Percentiles rank a stretch among this genome's conserved stretches.
These are phyloP conservation scores for Zygaena filipendulae DNA, from an alignment of 2,888 invertebrate genomes.

Conservation along the genomic window DNA sequence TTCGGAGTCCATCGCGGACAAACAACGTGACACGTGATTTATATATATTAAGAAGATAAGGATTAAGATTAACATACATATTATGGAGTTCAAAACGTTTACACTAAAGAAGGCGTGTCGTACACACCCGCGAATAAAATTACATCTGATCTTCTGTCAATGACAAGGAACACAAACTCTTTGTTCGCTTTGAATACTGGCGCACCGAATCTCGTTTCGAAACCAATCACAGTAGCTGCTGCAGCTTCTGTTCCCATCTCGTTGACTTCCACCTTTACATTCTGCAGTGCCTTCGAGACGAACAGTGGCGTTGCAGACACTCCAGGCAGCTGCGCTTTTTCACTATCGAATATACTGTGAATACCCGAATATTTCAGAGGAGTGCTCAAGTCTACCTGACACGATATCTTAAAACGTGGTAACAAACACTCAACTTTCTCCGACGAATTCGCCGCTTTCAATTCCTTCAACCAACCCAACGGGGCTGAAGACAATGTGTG, in stretches of 20 bases:
- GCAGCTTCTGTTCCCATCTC: conserved; percentile 80
- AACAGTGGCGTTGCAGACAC: conserved; percentile 66
- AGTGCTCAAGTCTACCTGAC: conserved; percentile 50
- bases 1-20: too few relatives aligned
- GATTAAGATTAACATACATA: too few relatives aligned
- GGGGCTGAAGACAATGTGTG: conserved; percentile 55
- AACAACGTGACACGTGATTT: too few relatives aligned
- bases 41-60: too few relatives aligned
- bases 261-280: conserved; percentile 76
- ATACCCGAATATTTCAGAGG: conserved; percentile 70
- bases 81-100: too few relatives aligned
- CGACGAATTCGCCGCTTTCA: conserved; percentile 43
- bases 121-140: conserved; percentile 73
- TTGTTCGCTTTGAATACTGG: conserved; percentile 72
- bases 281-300: conserved; percentile 73
- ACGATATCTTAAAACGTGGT: conserved; percentile 69
- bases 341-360: conserved; percentile 69
- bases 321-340: conserved; percentile 68
- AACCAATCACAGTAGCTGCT: conserved; percentile 64
- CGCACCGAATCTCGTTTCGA: conserved; percentile 49
- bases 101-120: conserved; percentile 33
- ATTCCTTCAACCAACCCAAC: conserved; percentile 56
- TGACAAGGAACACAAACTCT: conserved; percentile 75
- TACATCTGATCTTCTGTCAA: conserved; percentile 68
- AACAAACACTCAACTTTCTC: conserved; percentile 66